Evolutionary conservation across 53 echinoderm and acorn worm genomes (phyloP).

Genomic region (Holothuria scabra): DNA sequence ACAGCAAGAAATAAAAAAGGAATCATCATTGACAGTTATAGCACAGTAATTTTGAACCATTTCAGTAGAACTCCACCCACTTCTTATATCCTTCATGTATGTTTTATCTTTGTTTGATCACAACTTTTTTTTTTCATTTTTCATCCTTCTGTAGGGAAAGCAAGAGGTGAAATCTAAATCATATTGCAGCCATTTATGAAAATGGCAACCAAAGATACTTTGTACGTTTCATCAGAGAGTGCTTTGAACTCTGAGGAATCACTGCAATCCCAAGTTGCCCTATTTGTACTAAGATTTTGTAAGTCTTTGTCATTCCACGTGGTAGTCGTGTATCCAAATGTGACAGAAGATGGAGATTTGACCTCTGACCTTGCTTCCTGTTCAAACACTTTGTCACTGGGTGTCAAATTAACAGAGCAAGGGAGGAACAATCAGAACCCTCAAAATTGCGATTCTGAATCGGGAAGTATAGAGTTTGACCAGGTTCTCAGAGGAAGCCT

Average conservation of each 20-base stretch:
- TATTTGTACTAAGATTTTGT: conserved; percentile 1
- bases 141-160: no score
- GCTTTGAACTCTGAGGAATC: neutral
- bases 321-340: neutral
- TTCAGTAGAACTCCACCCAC: no score
- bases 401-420: no score
- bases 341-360: neutral
- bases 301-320: neutral
- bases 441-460: neutral
- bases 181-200: neutral
- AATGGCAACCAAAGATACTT: neutral
- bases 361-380: neutral
- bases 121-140: no score
- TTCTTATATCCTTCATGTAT: no score
- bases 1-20: no score
- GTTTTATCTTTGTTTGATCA: no score
- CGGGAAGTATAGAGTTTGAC: neutral
- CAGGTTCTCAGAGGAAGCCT: neutral
- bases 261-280: conserved; percentile 7
- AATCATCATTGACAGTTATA: no score
- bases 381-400: no score
- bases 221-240: conserved; percentile 10
- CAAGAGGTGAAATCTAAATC: no score
- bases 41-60: no score
- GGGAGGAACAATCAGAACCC: neutral